Evolutionary conservation across 2,797 vertebrate genomes (phyloP).

Genomic region (Schizothorax lantsangensis): DNA sequence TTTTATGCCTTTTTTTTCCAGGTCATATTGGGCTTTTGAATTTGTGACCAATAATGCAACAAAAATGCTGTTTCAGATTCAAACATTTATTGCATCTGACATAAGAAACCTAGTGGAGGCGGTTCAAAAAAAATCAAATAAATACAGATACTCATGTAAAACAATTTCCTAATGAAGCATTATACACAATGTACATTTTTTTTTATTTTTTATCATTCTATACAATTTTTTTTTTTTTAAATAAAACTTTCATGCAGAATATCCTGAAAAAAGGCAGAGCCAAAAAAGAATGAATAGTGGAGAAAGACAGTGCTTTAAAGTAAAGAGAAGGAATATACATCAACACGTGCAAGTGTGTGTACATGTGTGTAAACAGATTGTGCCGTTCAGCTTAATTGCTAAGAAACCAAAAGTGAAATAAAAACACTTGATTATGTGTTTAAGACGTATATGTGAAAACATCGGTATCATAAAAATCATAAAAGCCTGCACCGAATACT

Average conservation of each 20-base stretch:
- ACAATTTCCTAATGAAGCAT: constrained; percentile 95
- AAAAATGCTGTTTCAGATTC: constrained; percentile 56
- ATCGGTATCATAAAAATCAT: constrained; percentile 48
- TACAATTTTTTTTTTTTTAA: constrained; percentile 83
- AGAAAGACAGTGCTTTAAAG: background rate
- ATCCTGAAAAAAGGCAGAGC: constrained; percentile 72
- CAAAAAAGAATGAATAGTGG: constrained; percentile 57
- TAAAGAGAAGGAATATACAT: constrained; percentile 21
- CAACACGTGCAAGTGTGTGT: background rate
- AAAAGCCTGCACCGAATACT: constrained; percentile 43
- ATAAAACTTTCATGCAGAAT: constrained; percentile 88
- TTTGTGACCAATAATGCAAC: constrained; percentile 4
- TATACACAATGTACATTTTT: constrained; percentile 98
- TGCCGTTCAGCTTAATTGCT: constrained; percentile 15
- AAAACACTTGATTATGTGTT: constrained; percentile 35
- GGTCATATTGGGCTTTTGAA: background rate
- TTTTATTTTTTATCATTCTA: constrained; percentile 78
- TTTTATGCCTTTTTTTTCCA: background rate
- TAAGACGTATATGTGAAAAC: constrained; percentile 33
- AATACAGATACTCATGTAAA: constrained; percentile 98
- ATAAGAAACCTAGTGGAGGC: constrained; percentile 89
- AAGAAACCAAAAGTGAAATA: constrained; percentile 46
- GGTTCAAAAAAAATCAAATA: constrained; percentile 96
- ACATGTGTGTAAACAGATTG: constrained; percentile 31
- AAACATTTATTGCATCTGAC: constrained; percentile 83